Conservation (phyloP, 2,888 invertebrate genomes). For the Zaprionus bogoriensis region DNA sequence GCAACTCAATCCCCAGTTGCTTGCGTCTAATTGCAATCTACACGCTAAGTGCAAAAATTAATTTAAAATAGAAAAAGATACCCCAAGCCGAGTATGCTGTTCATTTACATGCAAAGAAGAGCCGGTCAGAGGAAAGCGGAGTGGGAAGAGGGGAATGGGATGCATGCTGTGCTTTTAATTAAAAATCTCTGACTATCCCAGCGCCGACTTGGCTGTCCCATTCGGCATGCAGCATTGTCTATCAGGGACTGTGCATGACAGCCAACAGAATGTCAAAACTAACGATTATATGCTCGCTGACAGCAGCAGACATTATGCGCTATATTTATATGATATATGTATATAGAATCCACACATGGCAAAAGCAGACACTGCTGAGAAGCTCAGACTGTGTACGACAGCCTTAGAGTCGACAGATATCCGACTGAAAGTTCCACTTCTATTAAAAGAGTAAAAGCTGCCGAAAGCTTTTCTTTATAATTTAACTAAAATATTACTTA, state of each 20-base stretch:
- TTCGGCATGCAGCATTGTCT: constrained; percentile 15
- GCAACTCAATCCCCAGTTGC: constrained; percentile 58
- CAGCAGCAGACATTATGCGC: constrained; percentile 2
- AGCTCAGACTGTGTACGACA: too few relatives aligned
- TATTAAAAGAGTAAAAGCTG: too few relatives aligned
- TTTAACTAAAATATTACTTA: too few relatives aligned
- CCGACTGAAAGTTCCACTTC: background rate
- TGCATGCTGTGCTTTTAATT: constrained; percentile 47
- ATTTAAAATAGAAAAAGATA: constrained; percentile 45
- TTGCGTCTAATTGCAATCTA: constrained; percentile 62
- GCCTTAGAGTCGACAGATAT: too few relatives aligned
- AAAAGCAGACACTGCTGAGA: background rate
- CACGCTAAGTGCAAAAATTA: constrained; percentile 72
- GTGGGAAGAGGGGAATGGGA: background rate
- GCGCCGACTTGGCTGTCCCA: constrained; percentile 6
- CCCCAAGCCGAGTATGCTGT: constrained; percentile 6
- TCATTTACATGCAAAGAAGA: constrained; percentile 45
- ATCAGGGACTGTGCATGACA: constrained; percentile 9
- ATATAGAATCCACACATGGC: too few relatives aligned
- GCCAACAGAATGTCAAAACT: constrained; percentile 17
- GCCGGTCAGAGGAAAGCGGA: background rate
- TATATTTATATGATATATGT: too few relatives aligned
- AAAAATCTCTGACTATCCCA: constrained; percentile 26
- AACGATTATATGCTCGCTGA: constrained; percentile 41
- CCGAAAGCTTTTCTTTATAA: too few relatives aligned